Base-by-base conservation (phyloP, 2,888 invertebrate genomes). In the Agrochola circellaris region DNA sequence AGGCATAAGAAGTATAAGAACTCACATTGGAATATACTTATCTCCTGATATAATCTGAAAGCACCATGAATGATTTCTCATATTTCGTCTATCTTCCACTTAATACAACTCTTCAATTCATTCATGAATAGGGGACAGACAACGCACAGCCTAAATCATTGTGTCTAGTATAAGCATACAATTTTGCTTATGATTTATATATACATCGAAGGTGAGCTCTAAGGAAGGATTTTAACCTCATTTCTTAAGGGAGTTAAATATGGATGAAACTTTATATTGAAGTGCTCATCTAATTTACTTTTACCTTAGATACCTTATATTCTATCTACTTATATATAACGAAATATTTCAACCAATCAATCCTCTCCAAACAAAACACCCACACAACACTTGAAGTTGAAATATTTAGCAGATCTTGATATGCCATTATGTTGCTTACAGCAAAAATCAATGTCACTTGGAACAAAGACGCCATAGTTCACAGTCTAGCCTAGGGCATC, bases 391-490 rank as follows among this genome's bases (percentile, higher is more conserved):
- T 79, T 73, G 30, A 68, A 75, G 75, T 83, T 75, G 69, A 83
- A 80, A 70, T 75, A 79, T 78, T 88, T 81, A 80, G 82, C 88
- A 87, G 81, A 83, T 87, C 72, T 77, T 65, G 76, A 86, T 86
- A 83, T 66, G 81, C 82, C 73, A 79, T 79, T 86, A 79, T 71
- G 56, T 45, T 75, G 73, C 82, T 80, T 76, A 82, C 82, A 83
- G 85, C 85, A 82, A 88, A 90, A 90, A 91, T 92, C 92, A 91
- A 90, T 91, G 92, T 91, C 90, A 89, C 81, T 85, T 81, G 42
- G 85, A 90, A 91, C 91, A 93, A 91, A 88, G 89, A 89, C 86
- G 75, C 87, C 80, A 85, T 85, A 88, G 88, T 85, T 84, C 86
- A 86, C 87, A 83, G 83, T 85, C 86, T 88, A 90, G 88, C 91